Conservation (phyloP, 2,797 vertebrate species). For the Garrulus glandarius region DNA sequence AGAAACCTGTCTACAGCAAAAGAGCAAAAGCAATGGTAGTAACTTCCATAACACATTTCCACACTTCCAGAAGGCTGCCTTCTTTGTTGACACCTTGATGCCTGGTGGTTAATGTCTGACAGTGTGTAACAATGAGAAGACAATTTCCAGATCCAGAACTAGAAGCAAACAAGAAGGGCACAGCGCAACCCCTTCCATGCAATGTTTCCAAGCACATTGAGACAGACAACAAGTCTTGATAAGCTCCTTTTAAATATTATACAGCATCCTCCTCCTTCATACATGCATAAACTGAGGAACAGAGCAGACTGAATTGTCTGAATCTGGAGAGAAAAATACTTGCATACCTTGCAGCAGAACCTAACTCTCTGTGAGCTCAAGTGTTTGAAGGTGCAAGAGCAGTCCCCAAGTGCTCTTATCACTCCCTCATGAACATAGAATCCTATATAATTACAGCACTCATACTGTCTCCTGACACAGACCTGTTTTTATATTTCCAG, state of each 20-base stretch:
- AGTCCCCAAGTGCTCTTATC: fast-evolving
- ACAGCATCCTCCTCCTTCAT: fast-evolving
- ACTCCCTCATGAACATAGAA: neutral
- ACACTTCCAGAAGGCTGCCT: neutral
- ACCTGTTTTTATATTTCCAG: neutral
- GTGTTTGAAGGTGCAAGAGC: neutral
- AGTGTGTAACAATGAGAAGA: neutral
- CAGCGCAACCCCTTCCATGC: neutral
- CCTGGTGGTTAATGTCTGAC: neutral
- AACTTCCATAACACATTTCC: neutral
- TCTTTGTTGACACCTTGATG: neutral
- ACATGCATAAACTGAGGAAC: neutral
- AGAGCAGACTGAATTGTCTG: neutral
- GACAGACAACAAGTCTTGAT: neutral
- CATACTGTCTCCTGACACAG: neutral
- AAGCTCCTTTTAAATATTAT: neutral
- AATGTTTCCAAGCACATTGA: neutral
- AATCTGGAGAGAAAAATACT: neutral
- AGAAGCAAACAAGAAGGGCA: neutral
- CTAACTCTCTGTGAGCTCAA: neutral
- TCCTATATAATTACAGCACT: neutral
- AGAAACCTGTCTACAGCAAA: neutral
- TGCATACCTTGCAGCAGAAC: neutral
- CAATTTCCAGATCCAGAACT: neutral
- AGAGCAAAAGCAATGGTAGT: neutral